These are phyloP conservation scores for Drosophila prosaltans DNA, from an alignment of 1,140 invertebrate genomes.

Conservation along the genomic window DNA sequence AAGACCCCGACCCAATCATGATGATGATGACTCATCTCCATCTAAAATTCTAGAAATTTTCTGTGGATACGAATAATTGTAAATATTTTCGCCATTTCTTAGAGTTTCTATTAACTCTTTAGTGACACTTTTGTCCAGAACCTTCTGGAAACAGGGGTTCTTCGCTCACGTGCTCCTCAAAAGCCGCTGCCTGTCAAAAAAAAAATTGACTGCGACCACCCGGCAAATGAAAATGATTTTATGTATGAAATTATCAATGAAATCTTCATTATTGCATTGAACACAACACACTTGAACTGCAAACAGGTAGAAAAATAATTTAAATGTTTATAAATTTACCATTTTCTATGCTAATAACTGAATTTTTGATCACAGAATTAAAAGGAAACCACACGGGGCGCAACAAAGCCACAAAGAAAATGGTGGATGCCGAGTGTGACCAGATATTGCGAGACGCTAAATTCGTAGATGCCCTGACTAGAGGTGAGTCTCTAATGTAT, in stretches of 20 bases:
- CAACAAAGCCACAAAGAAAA: constrained; percentile 74
- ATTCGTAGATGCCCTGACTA: neutral
- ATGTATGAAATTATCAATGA: constrained; percentile 62
- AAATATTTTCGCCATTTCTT: neutral
- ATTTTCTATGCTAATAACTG: constrained; percentile 67
- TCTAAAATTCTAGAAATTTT: constrained; percentile 41
- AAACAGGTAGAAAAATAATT: constrained; percentile 43
- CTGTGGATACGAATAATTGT: neutral
- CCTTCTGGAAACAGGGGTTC: constrained; percentile 33
- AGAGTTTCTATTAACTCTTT: neutral
- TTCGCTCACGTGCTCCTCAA: constrained; percentile 51
- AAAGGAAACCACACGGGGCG: constrained; percentile 59
- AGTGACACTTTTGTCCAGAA: neutral
- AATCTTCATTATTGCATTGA: constrained; percentile 33
- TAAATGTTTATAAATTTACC: constrained; percentile 52
- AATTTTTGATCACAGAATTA: constrained; percentile 75
- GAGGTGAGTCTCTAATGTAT: neutral
- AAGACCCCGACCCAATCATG: constrained; percentile 20
- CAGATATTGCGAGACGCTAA: neutral
- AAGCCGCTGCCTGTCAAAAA: constrained; percentile 42
- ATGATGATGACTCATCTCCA: constrained; percentile 41
- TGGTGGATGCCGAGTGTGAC: constrained; percentile 54
- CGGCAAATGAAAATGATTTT: constrained; percentile 67
- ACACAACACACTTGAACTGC: constrained; percentile 22
- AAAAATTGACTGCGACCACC: constrained; percentile 57